These are phyloP conservation scores for Coelinius sp. DNA, from an alignment of 2,888 invertebrate species.

Conservation along the genomic window DNA sequence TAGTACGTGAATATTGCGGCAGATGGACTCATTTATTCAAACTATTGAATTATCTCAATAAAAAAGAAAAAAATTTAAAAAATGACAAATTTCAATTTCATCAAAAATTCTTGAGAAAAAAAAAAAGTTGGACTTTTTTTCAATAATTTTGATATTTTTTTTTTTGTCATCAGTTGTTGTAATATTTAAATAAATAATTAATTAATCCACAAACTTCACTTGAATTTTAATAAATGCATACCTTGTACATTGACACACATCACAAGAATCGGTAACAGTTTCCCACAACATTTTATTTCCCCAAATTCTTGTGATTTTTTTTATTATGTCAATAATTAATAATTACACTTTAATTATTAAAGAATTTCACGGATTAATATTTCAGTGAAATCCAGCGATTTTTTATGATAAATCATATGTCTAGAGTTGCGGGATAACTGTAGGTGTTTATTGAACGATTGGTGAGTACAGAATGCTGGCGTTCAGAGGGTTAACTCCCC, in stretches of 20 bases:
- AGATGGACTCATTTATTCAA: conserved; percentile 23
- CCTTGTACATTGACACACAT: conserved; percentile 71
- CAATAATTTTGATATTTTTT: too few species aligned
- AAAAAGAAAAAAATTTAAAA: not conserved
- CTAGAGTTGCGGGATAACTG: not conserved
- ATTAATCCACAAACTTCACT: not conserved
- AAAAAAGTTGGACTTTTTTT: too few species aligned
- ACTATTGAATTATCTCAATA: conserved; percentile 1
- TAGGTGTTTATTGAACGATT: conserved; percentile 15
- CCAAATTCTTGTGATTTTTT: not conserved
- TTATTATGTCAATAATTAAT: too few species aligned
- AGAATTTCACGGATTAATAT: too few species aligned
- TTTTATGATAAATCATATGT: not conserved
- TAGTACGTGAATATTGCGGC: conserved; percentile 4
- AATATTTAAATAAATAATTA: not conserved
- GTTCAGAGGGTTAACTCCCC: conserved; percentile 41
- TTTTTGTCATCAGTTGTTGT: too few species aligned
- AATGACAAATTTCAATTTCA: not conserved
- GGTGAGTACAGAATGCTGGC: conserved; percentile 51
- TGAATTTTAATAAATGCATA: conserved; percentile 53
- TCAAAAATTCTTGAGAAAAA: not conserved
- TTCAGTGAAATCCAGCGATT: too few species aligned
- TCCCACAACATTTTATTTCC: conserved; percentile 64
- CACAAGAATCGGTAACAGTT: conserved; percentile 66
- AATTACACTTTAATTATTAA: too few species aligned